Base-by-base conservation (phyloP, 2,888 invertebrate genomes). In the Drosophila pegasa region DNA sequence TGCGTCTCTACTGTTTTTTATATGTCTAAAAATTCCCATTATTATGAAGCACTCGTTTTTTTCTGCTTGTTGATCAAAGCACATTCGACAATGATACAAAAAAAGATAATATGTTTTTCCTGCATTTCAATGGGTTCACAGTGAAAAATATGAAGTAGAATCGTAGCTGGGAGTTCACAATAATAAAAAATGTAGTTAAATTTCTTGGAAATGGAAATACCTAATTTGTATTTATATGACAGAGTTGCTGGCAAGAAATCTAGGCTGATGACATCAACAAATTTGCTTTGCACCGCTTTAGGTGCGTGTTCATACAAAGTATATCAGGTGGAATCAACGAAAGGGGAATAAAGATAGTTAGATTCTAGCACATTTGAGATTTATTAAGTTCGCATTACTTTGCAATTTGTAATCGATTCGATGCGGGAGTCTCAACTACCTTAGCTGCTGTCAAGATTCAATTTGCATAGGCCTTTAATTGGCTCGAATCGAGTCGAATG, bases 361-460 rank as follows among this genome's bases (percentile, higher is more conserved):
- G 16, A n/a, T 20, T 40, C 38, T 29, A 20, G 20, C 5, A 9
- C 2, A 27, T 52, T 6, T 18, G 18, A 31, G 31, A 20, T 55
- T 71, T 31, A 9, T 16, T 47, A 47, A 22, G 45, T 57, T 38
- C 41, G 41, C 18, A 41, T 57, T 57, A 29, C 48, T 50, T 61
- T 43, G 25, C 41, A 29, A 33, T 14, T 16, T 5, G 18, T 43
- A 56, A 64, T 62, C 25, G 55, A 66, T 68, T 45, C 38, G 55
- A 43, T 14, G 25, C 40, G 52, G 37, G 22, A 9, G 31, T 10
- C 2, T 20, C 3, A 18, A n/a, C 29, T 37, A 16, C 22, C 59
- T 51, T 43, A 47, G 20, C 51, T 51, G n/a, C 10, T 60, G 41
- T 62, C 33, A 18, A 56, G 18, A 66, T n/a, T n/a, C n/a, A n/a